phyloP scores from a whole-genome alignment of 2,888 invertebrate genomes.

The Hemicrepidius hirtus region DNA sequence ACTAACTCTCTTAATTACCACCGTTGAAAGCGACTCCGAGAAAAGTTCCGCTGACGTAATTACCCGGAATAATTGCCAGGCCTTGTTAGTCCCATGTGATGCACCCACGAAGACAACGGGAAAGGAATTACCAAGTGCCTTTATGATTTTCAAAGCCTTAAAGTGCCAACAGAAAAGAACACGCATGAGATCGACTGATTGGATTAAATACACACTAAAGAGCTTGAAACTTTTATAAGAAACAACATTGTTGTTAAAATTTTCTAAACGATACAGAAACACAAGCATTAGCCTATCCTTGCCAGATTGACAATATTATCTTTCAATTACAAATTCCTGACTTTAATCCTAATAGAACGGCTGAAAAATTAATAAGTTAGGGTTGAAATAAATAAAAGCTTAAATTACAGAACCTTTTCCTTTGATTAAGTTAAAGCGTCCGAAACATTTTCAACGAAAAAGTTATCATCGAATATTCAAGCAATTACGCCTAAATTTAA shows the following conservation, averaged over 20 bases:
- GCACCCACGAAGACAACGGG: slow-evolving; percentile 47
- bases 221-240: too few species aligned
- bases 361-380: too few species aligned
- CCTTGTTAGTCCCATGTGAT: slow-evolving; percentile 70
- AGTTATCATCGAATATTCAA: slow-evolving; percentile 62
- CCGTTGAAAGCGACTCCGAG: slow-evolving; percentile 69
- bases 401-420: not conserved
- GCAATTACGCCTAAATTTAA: slow-evolving; percentile 68
- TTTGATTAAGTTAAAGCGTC: slow-evolving; percentile 41
- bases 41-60: slow-evolving; percentile 76
- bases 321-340: too few species aligned
- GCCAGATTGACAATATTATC: too few species aligned
- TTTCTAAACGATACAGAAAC: too few species aligned
- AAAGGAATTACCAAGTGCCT: slow-evolving; percentile 35
- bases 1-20: slow-evolving; percentile 76
- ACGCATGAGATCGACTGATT: not conserved
- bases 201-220: too few species aligned
- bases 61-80: slow-evolving; percentile 77
- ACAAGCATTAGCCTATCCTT: too few species aligned
- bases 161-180: not conserved
- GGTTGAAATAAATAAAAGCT: not conserved
- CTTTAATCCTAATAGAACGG: too few species aligned
- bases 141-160: slow-evolving; percentile 27
- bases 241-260: too few species aligned
- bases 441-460: slow-evolving; percentile 43